Evolutionary conservation across 2,888 invertebrate genomes (phyloP).

Genomic region (Tinea semifulvella): DNA sequence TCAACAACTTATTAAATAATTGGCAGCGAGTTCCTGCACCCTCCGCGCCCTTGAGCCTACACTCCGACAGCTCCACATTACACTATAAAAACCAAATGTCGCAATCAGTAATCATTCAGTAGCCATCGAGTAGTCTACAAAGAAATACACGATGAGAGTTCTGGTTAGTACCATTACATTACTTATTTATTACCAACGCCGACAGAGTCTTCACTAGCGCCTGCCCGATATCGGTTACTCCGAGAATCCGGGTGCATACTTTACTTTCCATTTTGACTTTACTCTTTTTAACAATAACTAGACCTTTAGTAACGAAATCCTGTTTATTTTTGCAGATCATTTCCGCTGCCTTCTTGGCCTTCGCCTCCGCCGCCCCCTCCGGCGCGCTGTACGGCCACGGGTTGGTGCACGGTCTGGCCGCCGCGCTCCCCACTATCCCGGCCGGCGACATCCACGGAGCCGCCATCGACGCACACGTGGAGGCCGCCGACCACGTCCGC

Average conservation of each 20-base stretch:
- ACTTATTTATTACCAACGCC: neutral
- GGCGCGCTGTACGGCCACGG: slow-evolving; percentile 4
- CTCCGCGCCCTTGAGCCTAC: slow-evolving; percentile 56
- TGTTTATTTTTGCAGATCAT: slow-evolving; percentile 53
- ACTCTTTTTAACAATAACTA: too few species aligned
- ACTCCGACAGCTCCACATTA: slow-evolving; percentile 45
- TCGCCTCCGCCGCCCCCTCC: slow-evolving; percentile 19
- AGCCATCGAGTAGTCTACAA: slow-evolving; percentile 64
- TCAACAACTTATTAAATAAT: slow-evolving; percentile 7
- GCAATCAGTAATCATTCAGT: slow-evolving; percentile 58
- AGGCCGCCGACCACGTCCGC: slow-evolving; percentile 53
- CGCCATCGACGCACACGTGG: slow-evolving; percentile 58
- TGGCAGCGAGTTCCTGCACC: slow-evolving; percentile 17
- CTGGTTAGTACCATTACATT: slow-evolving; percentile 43
- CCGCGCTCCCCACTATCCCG: slow-evolving; percentile 49
- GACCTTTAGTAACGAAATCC: neutral
- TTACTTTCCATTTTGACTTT: too few species aligned
- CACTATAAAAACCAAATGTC: slow-evolving; percentile 49
- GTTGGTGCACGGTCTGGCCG: slow-evolving; percentile 18
- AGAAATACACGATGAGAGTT: slow-evolving; percentile 65
- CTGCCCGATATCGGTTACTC: too few species aligned
- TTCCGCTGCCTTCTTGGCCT: slow-evolving; percentile 57
- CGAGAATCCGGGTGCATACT: too few species aligned
- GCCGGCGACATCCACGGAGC: slow-evolving; percentile 54
- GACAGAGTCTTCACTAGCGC: too few species aligned